Evolutionary conservation across 2,888 invertebrate genomes (phyloP).

Genomic region (Automeris io): DNA sequence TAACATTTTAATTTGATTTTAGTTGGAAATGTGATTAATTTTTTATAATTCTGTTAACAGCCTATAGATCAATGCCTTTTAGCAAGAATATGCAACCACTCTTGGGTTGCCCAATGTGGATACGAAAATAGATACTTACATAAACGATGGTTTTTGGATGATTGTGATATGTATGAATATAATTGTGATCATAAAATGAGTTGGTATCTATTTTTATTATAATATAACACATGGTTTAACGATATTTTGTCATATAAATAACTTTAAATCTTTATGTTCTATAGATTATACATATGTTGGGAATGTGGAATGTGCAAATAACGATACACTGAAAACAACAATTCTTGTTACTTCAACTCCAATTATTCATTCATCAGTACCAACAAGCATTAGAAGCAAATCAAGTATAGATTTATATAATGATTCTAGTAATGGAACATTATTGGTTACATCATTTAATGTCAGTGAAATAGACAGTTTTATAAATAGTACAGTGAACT

Average conservation of each 20-base stretch:
- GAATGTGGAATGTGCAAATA: constrained; percentile 11
- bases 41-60: constrained; percentile 19
- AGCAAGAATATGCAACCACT: constrained; percentile 47
- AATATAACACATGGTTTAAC: not conserved
- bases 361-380: not conserved
- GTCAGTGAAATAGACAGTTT: not conserved
- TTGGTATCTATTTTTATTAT: constrained; percentile 15
- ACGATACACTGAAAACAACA: constrained; percentile 8
- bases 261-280: constrained; percentile 2
- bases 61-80: constrained; percentile 29
- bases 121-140: constrained; percentile 18
- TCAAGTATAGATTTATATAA: not conserved
- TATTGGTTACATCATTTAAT: not conserved
- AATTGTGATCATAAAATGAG: constrained; percentile 46
- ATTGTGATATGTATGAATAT: constrained; percentile 49
- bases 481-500: not conserved
- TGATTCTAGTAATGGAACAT: not conserved
- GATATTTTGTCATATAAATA: too few species aligned
- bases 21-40: not conserved
- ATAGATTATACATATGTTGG: constrained; percentile 18
- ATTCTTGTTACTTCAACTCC: not conserved
- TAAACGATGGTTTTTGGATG: constrained; percentile 39
- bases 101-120: constrained; percentile 37
- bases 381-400: too few species aligned
- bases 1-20: not conserved